A percentile compares a stretch with the other conserved stretches of the same genome.
Conservation (phyloP, 2,888 invertebrate species). For the Lasioglossum villosulum region DNA sequence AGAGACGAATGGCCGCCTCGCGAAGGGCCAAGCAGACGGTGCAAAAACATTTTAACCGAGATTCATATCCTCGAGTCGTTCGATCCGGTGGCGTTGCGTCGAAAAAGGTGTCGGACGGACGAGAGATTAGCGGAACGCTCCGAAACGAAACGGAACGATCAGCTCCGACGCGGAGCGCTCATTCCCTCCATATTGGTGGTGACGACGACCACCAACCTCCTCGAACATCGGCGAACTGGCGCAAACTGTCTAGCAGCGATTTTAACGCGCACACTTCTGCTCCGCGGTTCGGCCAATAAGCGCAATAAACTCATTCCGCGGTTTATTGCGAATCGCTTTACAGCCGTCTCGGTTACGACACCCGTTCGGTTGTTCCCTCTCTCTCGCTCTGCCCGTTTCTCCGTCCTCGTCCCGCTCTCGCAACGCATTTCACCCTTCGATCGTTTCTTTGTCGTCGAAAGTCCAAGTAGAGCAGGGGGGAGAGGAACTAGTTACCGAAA, state of each 20-base stretch:
- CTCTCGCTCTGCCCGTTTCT: conserved; percentile 14
- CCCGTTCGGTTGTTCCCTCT: conserved; percentile 57
- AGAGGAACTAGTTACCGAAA: conserved; percentile 83
- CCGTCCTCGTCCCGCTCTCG: neutral
- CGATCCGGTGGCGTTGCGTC: neutral
- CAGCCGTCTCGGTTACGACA: conserved; percentile 80
- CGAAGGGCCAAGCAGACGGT: neutral
- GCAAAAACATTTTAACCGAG: conserved; percentile 28
- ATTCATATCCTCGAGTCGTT: neutral
- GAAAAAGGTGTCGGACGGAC: neutral
- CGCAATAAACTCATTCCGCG: conserved; percentile 84
- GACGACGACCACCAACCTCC: conserved; percentile 48
- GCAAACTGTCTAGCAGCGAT: conserved; percentile 48
- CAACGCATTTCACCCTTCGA: conserved; percentile 45
- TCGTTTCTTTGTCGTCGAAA: conserved; percentile 55
- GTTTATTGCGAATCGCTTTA: conserved; percentile 84
- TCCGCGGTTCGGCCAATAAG: conserved; percentile 77
- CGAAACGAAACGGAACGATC: neutral
- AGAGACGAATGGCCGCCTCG: neutral
- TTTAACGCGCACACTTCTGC: conserved; percentile 71
- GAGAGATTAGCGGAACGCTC: neutral
- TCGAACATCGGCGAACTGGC: conserved; percentile 61
- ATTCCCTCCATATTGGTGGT: conserved; percentile 76
- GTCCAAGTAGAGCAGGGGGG: conserved; percentile 41
- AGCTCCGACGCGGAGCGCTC: neutral